Evolutionary conservation across 1,140 invertebrate species (phyloP), one percentile per base, ranked within the genome.

Genomic region (Heliconius himera): DNA sequence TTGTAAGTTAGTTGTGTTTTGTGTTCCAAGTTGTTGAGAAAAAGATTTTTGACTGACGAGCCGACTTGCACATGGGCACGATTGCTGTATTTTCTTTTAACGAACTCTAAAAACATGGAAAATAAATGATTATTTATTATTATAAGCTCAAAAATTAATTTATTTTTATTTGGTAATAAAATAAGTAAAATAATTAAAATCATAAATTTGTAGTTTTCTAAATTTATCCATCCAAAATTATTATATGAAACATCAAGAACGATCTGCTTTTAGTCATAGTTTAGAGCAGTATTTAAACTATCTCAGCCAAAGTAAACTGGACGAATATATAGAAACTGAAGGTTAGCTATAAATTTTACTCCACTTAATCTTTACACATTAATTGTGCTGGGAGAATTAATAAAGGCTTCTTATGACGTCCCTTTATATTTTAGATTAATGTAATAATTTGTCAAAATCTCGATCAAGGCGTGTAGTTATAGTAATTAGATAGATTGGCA

Each of bases 401-500:
- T 29, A 66, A 66, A 66, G 26, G 60, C 13, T 22, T 29, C 26
- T 66, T 29, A 29, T 66, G 26, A 66, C 26, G 60, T 66, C 60
- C 13, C 16, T 26, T 66, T 26, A 66, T 66, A 66, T 66, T 66
- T 26, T 66, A 29, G 60, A 66, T 66, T 16, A 66, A 66, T 66
- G 26, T 66, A 29, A 66, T 66, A 66, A 66, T 66, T 66, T 66
- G 60, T 66, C 60, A 66, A 66, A 66, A 66, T 66, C 26, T 29
- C 9, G 60, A 29, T 29, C 60, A 22, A 29, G 26, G 26, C 26
- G 26, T 66, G 60, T 29, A 66, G 26, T 66, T 26, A 4, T 66
- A 66, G 18, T 41, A 41, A 60, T 77, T 46, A 73, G 3, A 56
- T 51, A 66, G 46, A 60, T 76, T 82, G 78, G 75, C 74, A 74